Evolutionary conservation across 2,113 vertebrate genomes (phyloP).

Genomic region (Callipepla californica): DNA sequence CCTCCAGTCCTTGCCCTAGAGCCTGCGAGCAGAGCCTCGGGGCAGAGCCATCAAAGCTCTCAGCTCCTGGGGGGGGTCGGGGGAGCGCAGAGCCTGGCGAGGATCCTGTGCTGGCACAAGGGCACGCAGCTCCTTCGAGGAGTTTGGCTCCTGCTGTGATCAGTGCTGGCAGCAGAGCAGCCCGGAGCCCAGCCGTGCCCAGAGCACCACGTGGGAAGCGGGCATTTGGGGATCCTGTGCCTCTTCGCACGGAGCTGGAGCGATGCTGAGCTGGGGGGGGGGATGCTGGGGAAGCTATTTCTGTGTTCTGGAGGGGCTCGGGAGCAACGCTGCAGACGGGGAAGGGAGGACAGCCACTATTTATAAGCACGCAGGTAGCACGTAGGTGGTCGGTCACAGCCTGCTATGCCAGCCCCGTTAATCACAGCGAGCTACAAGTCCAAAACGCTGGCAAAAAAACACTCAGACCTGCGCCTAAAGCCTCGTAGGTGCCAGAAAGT

Average conservation of each 20-base stretch:
- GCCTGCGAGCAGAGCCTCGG: not conserved
- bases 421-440: slow-evolving; percentile 34
- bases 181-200: accelerated
- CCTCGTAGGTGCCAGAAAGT: not conserved
- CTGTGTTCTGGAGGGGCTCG: not conserved
- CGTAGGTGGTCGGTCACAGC: slow-evolving; percentile 13
- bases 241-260: not conserved
- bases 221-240: not conserved
- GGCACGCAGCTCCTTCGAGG: not conserved
- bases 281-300: not conserved
- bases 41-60: not conserved
- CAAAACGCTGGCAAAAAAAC: not conserved
- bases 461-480: not conserved
- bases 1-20: not conserved
- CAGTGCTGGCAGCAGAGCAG: not conserved
- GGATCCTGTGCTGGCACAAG: not conserved
- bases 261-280: accelerated
- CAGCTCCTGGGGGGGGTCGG: accelerated
- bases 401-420: slow-evolving; percentile 36
- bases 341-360: not conserved
- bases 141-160: not conserved
- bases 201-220: not conserved
- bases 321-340: not conserved
- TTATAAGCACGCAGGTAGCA: slow-evolving; percentile 9
- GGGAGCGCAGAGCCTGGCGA: not conserved